Evolutionary conservation across 2,797 vertebrate species (phyloP).

Genomic region (Myotis daubentonii): DNA sequence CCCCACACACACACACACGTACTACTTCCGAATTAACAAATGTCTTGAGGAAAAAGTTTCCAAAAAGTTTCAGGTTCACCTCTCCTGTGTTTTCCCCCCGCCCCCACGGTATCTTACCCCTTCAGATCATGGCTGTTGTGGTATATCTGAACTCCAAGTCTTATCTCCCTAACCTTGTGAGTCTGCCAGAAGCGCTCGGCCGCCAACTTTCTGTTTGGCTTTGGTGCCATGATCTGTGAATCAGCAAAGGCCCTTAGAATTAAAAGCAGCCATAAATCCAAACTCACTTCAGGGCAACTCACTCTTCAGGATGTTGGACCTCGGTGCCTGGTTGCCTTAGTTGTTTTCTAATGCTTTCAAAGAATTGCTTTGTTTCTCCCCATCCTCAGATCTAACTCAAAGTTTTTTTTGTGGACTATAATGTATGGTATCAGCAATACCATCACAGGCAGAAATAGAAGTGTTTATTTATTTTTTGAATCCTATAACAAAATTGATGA

Average conservation of each 20-base stretch:
- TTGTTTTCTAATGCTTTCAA: conserved; percentile 24
- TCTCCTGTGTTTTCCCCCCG: conserved; percentile 18
- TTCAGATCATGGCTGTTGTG: neutral
- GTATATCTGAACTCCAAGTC: neutral
- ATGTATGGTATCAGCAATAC: neutral
- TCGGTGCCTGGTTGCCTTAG: neutral
- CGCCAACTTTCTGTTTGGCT: conserved; percentile 34
- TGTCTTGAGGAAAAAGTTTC: neutral
- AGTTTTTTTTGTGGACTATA: neutral
- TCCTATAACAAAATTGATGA: neutral
- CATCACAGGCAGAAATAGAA: neutral
- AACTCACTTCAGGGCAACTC: neutral
- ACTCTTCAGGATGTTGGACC: neutral
- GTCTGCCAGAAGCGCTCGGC: neutral
- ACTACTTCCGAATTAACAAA: neutral
- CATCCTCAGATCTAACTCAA: neutral
- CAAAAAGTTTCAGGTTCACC: neutral
- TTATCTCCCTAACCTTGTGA: neutral
- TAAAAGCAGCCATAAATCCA: neutral
- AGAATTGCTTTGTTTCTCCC: neutral
- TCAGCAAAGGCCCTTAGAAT: neutral
- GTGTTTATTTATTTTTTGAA: neutral
- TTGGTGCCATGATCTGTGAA: conserved; percentile 1
- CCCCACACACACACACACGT: too few relatives aligned
- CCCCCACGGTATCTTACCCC: neutral